A percentile compares a stretch with the other conserved stretches of the same genome.
phyloP scores from a whole-genome alignment of 2,888 invertebrate species.

The Antheraea yamamai region DNA sequence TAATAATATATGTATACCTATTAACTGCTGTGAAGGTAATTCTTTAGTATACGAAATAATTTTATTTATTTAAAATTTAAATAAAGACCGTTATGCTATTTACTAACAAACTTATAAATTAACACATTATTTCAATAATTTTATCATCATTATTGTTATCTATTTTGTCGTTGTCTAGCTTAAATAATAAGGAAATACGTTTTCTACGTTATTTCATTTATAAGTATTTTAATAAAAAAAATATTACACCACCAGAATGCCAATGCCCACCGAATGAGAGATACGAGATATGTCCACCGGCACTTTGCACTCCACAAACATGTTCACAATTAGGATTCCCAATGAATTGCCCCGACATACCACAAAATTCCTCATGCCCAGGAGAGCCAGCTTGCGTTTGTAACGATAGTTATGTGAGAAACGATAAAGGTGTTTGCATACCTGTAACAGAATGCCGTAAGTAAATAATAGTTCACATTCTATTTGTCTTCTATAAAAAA shows the following conservation, averaged over 20 bases:
- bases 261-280: conserved; percentile 25
- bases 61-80: too few relatives aligned
- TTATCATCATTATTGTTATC: too few relatives aligned
- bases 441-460: neutral
- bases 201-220: too few relatives aligned
- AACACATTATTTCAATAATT: too few relatives aligned
- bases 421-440: neutral
- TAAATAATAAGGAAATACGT: too few relatives aligned
- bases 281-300: conserved; percentile 26
- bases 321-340: conserved; percentile 27
- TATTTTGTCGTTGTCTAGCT: too few relatives aligned
- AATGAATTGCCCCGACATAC: conserved; percentile 18
- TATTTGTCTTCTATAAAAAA: neutral
- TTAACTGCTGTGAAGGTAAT: too few relatives aligned
- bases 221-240: too few relatives aligned
- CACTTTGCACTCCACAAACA: conserved; percentile 18
- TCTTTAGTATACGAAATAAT: too few relatives aligned
- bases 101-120: too few relatives aligned
- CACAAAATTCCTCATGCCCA: conserved; percentile 9
- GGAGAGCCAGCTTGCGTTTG: conserved; percentile 14
- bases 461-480: neutral
- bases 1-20: too few relatives aligned
- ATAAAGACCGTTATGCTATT: too few relatives aligned
- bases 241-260: conserved; percentile 10
- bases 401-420: neutral